A percentile compares a stretch with the other conserved stretches of the same genome.
Conservation (phyloP, 2,888 invertebrate genomes). For the Furcula furcula region DNA sequence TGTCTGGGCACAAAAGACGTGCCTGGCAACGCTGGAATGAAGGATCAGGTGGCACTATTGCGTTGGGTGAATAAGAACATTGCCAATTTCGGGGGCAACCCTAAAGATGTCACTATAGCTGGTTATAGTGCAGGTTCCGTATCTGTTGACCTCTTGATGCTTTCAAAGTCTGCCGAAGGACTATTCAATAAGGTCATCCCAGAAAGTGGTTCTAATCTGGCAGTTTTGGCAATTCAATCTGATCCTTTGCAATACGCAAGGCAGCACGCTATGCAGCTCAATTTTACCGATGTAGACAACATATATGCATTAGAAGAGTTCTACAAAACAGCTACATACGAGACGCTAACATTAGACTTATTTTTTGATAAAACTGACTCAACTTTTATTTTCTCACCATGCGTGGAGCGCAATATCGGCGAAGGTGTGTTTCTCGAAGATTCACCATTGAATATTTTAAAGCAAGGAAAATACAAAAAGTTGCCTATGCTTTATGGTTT, state of each 20-base stretch:
- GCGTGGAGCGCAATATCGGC: conserved; percentile 22
- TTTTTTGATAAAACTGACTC: conserved; percentile 25
- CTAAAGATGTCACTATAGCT: conserved; percentile 40
- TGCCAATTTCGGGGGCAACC: conserved; percentile 43
- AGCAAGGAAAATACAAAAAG: conserved; percentile 33
- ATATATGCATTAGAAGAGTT: conserved; percentile 43
- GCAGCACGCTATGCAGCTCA: conserved; percentile 27
- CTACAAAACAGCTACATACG: conserved; percentile 36
- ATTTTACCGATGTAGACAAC: conserved; percentile 36
- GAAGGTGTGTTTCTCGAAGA: conserved; percentile 37
- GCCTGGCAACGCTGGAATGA: conserved; percentile 49
- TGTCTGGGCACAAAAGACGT: conserved; percentile 37
- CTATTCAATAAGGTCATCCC: conserved; percentile 42
- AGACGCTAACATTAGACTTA: conserved; percentile 23
- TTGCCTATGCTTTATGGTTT: conserved; percentile 49
- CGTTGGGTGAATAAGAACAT: conserved; percentile 47
- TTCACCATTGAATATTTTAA: conserved; percentile 41
- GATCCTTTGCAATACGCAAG: conserved; percentile 45
- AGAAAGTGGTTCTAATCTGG: conserved; percentile 40
- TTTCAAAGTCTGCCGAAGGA: conserved; percentile 37
- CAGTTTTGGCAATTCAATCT: conserved; percentile 29
- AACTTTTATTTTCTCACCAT: conserved; percentile 30
- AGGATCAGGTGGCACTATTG: conserved; percentile 42
- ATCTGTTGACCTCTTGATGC: conserved; percentile 34
- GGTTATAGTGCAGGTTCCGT: conserved; percentile 42